Evolutionary conservation across 2,888 invertebrate species (phyloP).

Genomic region (Heliconius erato): DNA sequence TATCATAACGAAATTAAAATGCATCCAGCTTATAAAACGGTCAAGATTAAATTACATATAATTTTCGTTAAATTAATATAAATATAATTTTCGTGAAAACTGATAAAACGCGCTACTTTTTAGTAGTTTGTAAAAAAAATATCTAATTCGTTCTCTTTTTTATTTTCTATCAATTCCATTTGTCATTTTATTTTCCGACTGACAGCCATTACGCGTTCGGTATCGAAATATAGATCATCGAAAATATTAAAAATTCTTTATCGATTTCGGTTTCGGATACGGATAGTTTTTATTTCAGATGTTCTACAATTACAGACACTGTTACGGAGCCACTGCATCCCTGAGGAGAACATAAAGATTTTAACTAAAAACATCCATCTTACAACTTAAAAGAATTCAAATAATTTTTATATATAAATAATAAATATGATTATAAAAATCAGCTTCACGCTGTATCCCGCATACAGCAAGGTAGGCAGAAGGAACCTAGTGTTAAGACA

Average conservation of each 20-base stretch:
- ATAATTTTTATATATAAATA: rapidly evolving
- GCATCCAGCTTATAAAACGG: too few species aligned
- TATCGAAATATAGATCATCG: background rate
- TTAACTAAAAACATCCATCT: background rate
- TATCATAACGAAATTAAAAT: background rate
- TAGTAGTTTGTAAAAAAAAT: background rate
- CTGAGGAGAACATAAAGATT: background rate
- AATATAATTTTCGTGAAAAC: background rate
- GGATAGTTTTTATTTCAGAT: background rate
- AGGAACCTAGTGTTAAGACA: too few species aligned
- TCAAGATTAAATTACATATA: too few species aligned
- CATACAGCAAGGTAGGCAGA: too few species aligned
- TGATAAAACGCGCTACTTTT: background rate
- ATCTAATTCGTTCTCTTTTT: background rate
- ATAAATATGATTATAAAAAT: too few species aligned
- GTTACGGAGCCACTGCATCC: background rate
- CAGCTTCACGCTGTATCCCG: too few species aligned
- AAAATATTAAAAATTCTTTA: background rate
- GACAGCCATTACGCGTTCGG: background rate
- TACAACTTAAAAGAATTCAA: background rate
- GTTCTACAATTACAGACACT: background rate
- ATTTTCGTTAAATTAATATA: background rate
- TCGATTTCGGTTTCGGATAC: background rate
- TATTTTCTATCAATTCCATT: background rate
- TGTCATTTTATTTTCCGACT: background rate